A percentile compares a stretch with the other conserved stretches of the same genome.
These are phyloP conservation scores for Acanthopagrus latus DNA, from an alignment of 2,797 vertebrate species.

Conservation along the genomic window DNA sequence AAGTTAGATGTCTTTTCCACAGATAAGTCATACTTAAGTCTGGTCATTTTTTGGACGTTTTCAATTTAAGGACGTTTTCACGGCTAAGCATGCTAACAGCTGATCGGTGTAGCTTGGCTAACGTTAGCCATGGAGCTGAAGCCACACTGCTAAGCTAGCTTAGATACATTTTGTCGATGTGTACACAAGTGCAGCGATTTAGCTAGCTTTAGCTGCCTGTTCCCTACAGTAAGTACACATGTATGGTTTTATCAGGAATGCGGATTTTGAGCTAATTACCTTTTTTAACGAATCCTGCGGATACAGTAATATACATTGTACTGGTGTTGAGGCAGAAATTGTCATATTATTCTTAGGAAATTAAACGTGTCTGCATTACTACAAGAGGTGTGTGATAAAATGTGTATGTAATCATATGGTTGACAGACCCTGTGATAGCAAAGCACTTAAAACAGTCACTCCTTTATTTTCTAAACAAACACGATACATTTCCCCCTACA, in stretches of 20 bases:
- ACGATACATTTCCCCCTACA: too few species aligned
- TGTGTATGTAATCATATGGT: background rate
- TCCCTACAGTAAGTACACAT: background rate
- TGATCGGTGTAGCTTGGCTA: background rate
- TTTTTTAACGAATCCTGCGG: background rate
- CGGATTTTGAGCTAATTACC: rapidly evolving
- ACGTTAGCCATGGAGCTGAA: background rate
- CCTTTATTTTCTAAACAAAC: background rate
- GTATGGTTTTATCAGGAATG: too few species aligned
- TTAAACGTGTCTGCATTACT: background rate
- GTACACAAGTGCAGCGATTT: background rate
- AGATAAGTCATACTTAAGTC: rapidly evolving
- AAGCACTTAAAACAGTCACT: background rate
- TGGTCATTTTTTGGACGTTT: rapidly evolving
- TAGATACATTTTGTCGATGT: background rate
- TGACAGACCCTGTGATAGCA: background rate
- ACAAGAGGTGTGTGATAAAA: background rate
- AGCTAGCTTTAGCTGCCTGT: rapidly evolving
- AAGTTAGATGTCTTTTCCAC: rapidly evolving
- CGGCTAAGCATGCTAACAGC: background rate
- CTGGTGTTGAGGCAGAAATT: background rate
- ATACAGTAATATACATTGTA: background rate
- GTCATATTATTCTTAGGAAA: background rate
- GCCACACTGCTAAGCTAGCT: background rate
- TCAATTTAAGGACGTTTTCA: too few species aligned